These are phyloP conservation scores for Ormyrus pomaceus DNA, from an alignment of 2,888 invertebrate genomes.

Conservation along the genomic window DNA sequence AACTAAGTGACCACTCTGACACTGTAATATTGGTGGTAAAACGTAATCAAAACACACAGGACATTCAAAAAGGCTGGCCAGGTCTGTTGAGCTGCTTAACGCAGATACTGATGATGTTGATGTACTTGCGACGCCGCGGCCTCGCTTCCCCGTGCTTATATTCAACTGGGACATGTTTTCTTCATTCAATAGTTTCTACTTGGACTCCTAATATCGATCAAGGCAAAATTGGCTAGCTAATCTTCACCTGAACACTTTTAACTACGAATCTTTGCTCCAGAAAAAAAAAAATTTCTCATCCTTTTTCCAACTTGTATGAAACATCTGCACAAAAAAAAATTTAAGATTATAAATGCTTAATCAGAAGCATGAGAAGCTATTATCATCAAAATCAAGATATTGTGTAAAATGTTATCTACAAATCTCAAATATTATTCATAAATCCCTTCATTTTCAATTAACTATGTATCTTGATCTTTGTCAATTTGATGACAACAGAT, in stretches of 20 bases:
- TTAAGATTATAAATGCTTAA: not conserved
- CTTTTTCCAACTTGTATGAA: not conserved
- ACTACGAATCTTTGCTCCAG: not conserved
- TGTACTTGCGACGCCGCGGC: slow-evolving; percentile 71
- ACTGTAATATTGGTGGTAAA: slow-evolving; percentile 98
- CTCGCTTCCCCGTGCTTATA: slow-evolving; percentile 72
- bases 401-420: not conserved
- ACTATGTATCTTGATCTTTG: too few relatives aligned
- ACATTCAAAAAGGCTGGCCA: slow-evolving; percentile 95
- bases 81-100: slow-evolving; percentile 87
- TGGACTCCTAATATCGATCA: slow-evolving; percentile 13
- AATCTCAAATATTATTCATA: not conserved
- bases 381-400: not conserved
- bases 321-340: slow-evolving; percentile 1
- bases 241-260: slow-evolving; percentile 8
- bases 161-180: slow-evolving; percentile 72
- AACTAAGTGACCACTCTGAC: slow-evolving; percentile 98
- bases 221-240: not conserved
- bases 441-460: too few relatives aligned
- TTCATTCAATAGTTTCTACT: slow-evolving; percentile 42
- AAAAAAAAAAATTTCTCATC: slow-evolving; percentile 18
- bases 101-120: slow-evolving; percentile 79
- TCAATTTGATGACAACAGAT: too few relatives aligned
- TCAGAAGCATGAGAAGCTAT: not conserved
- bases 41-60: slow-evolving; percentile 99